Evolutionary conservation across 2,888 invertebrate species (phyloP), one percentile per base, ranked within the genome.

Genomic region (Pegoplata infirma): DNA sequence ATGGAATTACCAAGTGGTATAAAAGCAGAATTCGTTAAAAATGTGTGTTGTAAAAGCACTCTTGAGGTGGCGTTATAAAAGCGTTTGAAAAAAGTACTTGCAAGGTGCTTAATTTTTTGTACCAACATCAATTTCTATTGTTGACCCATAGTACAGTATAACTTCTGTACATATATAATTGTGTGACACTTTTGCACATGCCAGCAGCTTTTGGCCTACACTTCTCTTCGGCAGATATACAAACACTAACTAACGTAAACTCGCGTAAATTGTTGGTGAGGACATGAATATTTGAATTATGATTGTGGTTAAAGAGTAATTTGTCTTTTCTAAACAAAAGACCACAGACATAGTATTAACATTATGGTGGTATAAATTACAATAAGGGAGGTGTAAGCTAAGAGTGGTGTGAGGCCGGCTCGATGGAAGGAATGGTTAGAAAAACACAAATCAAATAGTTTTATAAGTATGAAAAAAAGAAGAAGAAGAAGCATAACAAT

Each of bases 291-390:
- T 81, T 82, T 84, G 83, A 86, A 85, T 86, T 85, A 85, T 85
- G 82, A 80, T 84, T 85, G 86, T 81, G 86, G 86, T 83, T 82
- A 81, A 78, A 81, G 82, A 81, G 84, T 84, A 86, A 86, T 86
- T 86, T 86, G 84, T 84, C 82, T 81, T 81, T 74, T 74, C 72
- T 76, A 80, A 81, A 81, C 68, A 78, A 74, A 75, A 64, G 72
- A 75, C 78, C 76, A 67, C 79, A 75, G 79, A 67, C 75, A 75
- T 71, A 67, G 75, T 56, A 79, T 79, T 75, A 79, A 47, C 73
- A 64, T 78, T 68, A 68, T 69, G 71, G 66, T 44, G 55, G 63
- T 63, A 72, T 79, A 79, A 79, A 63, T 79, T 79, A 79, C 71
- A 63, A 40, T 40, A 75, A 28, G 49, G n/a, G 36, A 36, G 56